Conservation (phyloP, 2,797 vertebrate species). For the Meriones psammophilus region DNA sequence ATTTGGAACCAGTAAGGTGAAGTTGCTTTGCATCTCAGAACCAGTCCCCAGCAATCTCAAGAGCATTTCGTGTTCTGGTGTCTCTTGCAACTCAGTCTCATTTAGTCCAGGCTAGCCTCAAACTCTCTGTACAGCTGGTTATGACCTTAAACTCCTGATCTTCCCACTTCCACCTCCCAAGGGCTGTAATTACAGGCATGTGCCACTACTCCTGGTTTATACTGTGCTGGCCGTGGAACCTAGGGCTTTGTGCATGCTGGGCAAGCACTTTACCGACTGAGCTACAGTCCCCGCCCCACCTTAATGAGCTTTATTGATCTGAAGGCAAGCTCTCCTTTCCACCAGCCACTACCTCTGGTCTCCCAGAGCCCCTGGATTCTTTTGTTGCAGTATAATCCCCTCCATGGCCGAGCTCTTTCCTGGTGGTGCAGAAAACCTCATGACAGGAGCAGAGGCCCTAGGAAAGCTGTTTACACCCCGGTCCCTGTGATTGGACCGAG, state of each 20-base stretch:
- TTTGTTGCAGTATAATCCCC: background rate
- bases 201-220: background rate
- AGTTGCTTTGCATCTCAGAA: background rate
- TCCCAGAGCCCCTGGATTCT: no score
- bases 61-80: background rate
- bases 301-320: accelerated
- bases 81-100: background rate
- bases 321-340: background rate
- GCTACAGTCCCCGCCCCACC: background rate
- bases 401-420: accelerated
- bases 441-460: background rate
- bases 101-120: background rate
- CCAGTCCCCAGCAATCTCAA: background rate
- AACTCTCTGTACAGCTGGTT: background rate
- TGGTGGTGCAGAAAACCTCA: accelerated
- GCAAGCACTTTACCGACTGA: background rate
- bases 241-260: background rate
- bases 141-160: background rate
- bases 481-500: background rate
- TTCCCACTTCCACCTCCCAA: background rate
- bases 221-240: no score
- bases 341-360: background rate
- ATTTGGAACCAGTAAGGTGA: conserved; percentile 5
- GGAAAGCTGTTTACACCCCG: background rate
- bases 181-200: background rate